phyloP scores from a whole-genome alignment of 2,797 vertebrate species.

The Sebastiscus albofasciatus region DNA sequence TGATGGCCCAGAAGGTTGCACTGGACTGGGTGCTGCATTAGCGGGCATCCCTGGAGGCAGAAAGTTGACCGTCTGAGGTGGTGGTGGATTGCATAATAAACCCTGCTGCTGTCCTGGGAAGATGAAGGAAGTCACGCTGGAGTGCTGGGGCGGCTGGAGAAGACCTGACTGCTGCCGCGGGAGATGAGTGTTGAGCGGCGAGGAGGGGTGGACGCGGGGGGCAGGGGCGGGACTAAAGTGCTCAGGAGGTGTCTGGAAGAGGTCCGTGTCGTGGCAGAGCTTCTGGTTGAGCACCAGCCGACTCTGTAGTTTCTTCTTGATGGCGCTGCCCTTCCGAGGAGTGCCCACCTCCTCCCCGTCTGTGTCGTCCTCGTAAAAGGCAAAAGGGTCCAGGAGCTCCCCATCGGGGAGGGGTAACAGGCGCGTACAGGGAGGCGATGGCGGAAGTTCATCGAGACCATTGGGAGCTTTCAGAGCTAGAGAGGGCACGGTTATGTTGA shows the following conservation, averaged over 20 bases:
- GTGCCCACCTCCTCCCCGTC: conserved; percentile 88
- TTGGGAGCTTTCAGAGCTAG: conserved; percentile 95
- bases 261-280: conserved; percentile 86
- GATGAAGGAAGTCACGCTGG: conserved; percentile 80
- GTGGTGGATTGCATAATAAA: conserved; percentile 96
- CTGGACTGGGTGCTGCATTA: conserved; percentile 87
- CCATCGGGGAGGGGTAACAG: conserved; percentile 90
- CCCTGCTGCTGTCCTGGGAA: conserved; percentile 88
- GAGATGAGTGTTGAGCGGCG: conserved; percentile 82
- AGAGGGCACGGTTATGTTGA: conserved; percentile 96
- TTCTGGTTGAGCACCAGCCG: conserved; percentile 92
- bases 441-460: conserved; percentile 93
- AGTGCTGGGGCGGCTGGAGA: conserved; percentile 84
- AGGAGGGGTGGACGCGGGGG: conserved; percentile 79
- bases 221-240: conserved; percentile 94
- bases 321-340: conserved; percentile 88
- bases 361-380: conserved; percentile 91
- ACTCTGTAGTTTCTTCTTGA: conserved; percentile 94
- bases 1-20: conserved; percentile 87
- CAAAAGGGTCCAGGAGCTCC: conserved; percentile 95
- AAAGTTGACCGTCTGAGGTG: conserved; percentile 93
- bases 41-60: conserved; percentile 90
- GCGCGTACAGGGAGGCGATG: conserved; percentile 92
- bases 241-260: conserved; percentile 91
- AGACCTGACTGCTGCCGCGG: conserved; percentile 80